phyloP scores from a whole-genome alignment of 1,140 invertebrate species.

The Anastrepha ludens region DNA sequence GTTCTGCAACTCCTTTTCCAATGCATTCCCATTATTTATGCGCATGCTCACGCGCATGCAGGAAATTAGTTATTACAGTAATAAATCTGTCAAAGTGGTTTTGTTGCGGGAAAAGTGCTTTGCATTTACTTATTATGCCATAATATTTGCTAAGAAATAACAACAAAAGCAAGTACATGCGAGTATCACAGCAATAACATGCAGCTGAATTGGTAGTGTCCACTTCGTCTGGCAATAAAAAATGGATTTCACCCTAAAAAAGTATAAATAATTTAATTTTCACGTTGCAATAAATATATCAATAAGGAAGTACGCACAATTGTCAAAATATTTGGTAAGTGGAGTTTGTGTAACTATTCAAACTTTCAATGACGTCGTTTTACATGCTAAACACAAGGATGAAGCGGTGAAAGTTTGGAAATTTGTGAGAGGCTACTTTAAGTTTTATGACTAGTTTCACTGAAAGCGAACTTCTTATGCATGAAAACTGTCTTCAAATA shows the following conservation, averaged over 20 bases:
- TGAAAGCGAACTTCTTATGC: too few relatives aligned
- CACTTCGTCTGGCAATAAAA: background rate
- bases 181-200: background rate
- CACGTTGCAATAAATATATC: background rate
- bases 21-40: background rate
- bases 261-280: background rate
- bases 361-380: too few relatives aligned
- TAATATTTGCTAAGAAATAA: background rate
- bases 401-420: too few relatives aligned
- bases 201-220: background rate
- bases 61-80: slow-evolving; percentile 28
- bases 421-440: too few relatives aligned
- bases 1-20: background rate
- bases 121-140: background rate
- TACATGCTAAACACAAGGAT: too few relatives aligned
- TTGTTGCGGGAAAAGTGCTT: background rate
- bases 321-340: background rate
- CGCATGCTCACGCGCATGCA: background rate
- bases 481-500: too few relatives aligned
- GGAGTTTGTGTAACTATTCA: too few relatives aligned
- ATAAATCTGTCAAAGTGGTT: slow-evolving; percentile 7
- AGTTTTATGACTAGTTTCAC: too few relatives aligned
- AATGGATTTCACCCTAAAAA: background rate
- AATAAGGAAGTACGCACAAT: background rate
- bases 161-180: background rate